Base-by-base conservation (phyloP, 2,888 invertebrate genomes). In the Dolomedes plantarius region DNA sequence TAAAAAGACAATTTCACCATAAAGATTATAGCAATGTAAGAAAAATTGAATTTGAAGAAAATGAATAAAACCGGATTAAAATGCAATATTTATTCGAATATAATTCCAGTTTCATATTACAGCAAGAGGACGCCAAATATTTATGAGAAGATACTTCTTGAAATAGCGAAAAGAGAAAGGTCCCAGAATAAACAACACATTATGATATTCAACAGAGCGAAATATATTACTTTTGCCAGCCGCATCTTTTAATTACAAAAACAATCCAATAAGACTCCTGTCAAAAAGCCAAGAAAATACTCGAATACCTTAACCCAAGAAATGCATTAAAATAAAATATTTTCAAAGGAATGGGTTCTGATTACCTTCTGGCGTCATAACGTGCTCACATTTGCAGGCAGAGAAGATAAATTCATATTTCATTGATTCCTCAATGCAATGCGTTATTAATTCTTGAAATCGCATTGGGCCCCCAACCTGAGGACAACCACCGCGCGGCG, bases 361-460 rank as follows among this genome's bases (percentile, higher is more conserved):
- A 56, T 56, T 56, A 56, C 56, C 19, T 56, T 56, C 56, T 56
- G 23, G 23, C 56, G 23, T 56, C 41, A 5, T 46, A 46, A 16
- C 16, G 9, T 46, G 41, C 41, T 46, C 16, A 23, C 56, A 72
- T 72, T 56, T 29, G 29, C 72, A 72, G 50, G n/a, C 28, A 19
- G n/a, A 19, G 50, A 65, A 65, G 72, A 41, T 46, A 72, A 72
- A 72, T 56, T 29, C 31, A 31, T 72, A 56, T 50, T 56, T 46
- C 72, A 72, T 72, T 56, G 56, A 56, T 56, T 72, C 56, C n/a
- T 72, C 32, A 46, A 72, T 29, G 72, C 9, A 19, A 41, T 50
- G 72, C 56, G 46, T 72, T 72, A 72, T 72, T 72, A 72, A 72
- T 72, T 29, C 50, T 41, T 50, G 23, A 29, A 23, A 72, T 72